These are phyloP conservation scores for Atta cephalotes DNA, from an alignment of 1,140 invertebrate species.

Conservation along the genomic window DNA sequence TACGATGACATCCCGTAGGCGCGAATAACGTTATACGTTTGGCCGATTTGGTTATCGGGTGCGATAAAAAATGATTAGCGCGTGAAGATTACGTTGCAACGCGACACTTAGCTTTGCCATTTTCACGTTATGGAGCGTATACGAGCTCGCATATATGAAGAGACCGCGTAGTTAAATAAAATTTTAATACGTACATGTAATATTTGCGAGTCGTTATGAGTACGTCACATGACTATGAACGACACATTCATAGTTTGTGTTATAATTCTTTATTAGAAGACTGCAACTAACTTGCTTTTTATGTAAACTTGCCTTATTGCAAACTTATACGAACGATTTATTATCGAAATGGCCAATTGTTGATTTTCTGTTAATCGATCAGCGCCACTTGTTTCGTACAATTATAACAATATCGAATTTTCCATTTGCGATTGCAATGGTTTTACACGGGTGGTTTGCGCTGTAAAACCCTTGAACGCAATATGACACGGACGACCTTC, in stretches of 20 bases:
- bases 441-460: constrained; percentile 40
- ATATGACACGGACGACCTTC: constrained; percentile 56
- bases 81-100: constrained; percentile 35
- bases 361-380: constrained; percentile 41
- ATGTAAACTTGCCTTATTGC: neutral
- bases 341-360: constrained; percentile 2
- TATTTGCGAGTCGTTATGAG: constrained; percentile 31
- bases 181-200: constrained; percentile 9
- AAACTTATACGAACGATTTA: neutral
- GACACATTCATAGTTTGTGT: neutral
- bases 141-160: neutral
- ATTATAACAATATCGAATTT: constrained; percentile 49
- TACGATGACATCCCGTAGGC: constrained; percentile 44
- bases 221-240: neutral
- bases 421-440: constrained; percentile 31
- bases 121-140: neutral
- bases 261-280: constrained; percentile 6
- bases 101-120: constrained; percentile 34
- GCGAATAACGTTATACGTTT: constrained; percentile 26
- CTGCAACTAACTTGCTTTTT: neutral
- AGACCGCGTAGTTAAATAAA: neutral
- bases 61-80: constrained; percentile 58
- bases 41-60: constrained; percentile 19
- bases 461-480: constrained; percentile 54
- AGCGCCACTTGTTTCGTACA: constrained; percentile 33